A percentile compares a stretch with the other conserved stretches of the same genome.
Evolutionary conservation across 2,113 vertebrate species (phyloP).

Genomic region (Megaceryle torquata): DNA sequence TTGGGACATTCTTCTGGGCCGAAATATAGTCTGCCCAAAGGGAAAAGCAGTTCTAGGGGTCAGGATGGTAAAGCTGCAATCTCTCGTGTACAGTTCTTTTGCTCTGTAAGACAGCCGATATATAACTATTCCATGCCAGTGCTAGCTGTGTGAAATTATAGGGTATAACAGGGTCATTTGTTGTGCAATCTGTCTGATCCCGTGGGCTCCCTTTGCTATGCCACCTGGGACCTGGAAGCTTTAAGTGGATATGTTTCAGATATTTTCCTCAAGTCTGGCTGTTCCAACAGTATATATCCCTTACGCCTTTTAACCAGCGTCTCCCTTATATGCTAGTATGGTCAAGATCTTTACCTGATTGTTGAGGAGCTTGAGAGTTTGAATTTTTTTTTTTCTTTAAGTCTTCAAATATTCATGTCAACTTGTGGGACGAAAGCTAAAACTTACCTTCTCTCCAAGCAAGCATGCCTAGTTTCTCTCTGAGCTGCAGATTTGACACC

Average conservation of each 20-base stretch:
- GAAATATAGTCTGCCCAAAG: background rate
- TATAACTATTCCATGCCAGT: background rate
- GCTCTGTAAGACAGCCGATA: background rate
- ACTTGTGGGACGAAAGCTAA: background rate
- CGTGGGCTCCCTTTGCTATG: background rate
- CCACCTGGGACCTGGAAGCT: background rate
- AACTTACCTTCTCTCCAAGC: background rate
- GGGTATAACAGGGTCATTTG: background rate
- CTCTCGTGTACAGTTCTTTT: fast-evolving
- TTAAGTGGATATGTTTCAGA: background rate
- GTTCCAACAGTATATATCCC: background rate
- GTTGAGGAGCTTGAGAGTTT: background rate
- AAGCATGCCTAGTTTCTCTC: background rate
- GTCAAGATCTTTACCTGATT: background rate
- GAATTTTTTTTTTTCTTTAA: background rate
- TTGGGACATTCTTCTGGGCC: background rate
- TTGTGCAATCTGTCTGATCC: background rate
- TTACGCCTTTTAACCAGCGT: background rate
- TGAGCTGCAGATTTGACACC: background rate
- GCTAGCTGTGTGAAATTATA: background rate
- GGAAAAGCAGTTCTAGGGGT: background rate
- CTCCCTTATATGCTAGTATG: background rate
- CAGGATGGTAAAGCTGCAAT: background rate
- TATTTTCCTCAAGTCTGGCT: background rate
- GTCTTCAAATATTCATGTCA: background rate